Conservation (phyloP, 2,113 vertebrate genomes). For the Archocentrus centrarchus region DNA sequence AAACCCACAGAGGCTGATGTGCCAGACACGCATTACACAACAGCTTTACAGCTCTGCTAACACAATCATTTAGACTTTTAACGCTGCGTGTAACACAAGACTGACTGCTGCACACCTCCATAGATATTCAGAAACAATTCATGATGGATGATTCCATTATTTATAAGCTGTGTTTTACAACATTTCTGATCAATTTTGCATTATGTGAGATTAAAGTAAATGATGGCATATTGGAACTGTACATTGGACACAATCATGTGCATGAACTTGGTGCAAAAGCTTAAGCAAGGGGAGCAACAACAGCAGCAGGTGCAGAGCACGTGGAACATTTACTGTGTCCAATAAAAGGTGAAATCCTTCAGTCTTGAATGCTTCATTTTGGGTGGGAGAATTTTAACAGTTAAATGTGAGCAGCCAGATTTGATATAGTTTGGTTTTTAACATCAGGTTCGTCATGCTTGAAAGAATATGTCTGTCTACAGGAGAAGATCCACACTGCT, state of each 20-base stretch:
- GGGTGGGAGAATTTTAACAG: no score
- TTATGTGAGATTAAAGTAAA: background rate
- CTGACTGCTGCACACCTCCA: background rate
- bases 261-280: background rate
- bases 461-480: background rate
- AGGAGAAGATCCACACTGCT: background rate
- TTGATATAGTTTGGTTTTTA: background rate
- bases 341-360: background rate
- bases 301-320: no score
- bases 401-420: no score
- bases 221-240: no score
- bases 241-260: no score
- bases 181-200: background rate
- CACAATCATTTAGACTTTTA: background rate
- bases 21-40: background rate
- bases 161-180: rapidly evolving
- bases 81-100: background rate
- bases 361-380: background rate
- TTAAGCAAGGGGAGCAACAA: no score
- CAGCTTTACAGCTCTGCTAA: background rate
- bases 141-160: background rate
- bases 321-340: no score
- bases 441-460: background rate
- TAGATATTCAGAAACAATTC: background rate
- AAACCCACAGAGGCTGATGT: background rate